phyloP scores from a whole-genome alignment of 2,888 invertebrate genomes.

The Euspilapteryx auroguttella region DNA sequence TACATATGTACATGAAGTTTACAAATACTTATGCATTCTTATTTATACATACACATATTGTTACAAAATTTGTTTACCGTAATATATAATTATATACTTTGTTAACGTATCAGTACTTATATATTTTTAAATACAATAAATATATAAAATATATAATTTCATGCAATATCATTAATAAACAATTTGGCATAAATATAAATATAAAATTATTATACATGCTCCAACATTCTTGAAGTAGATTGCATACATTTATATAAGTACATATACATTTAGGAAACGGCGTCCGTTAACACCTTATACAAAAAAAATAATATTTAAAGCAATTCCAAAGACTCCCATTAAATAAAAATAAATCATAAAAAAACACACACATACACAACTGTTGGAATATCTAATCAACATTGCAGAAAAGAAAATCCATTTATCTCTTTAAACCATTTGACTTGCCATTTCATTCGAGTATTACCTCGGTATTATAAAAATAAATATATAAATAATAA shows the following conservation, averaged over 20 bases:
- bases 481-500: too few species aligned
- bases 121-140: conserved; percentile 2
- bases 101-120: too few species aligned
- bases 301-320: neutral
- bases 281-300: too few species aligned
- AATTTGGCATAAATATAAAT: conserved; percentile 2
- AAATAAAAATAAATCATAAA: too few species aligned
- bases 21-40: too few species aligned
- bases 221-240: too few species aligned
- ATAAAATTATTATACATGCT: neutral
- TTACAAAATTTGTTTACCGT: too few species aligned
- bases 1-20: conserved; percentile 6
- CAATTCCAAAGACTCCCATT: conserved; percentile 42
- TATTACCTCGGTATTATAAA: too few species aligned
- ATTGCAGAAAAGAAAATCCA: conserved; percentile 6
- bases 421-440: conserved; percentile 1
- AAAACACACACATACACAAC: conserved; percentile 7
- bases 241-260: too few species aligned
- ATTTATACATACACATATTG: too few species aligned
- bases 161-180: conserved; percentile 3
- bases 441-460: conserved; percentile 4
- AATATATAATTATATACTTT: too few species aligned
- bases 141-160: conserved; percentile 11
- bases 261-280: too few species aligned
- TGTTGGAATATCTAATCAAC: conserved; percentile 8